These are phyloP conservation scores for Colaptes auratus DNA, from an alignment of 2,113 vertebrate genomes.

Conservation along the genomic window DNA sequence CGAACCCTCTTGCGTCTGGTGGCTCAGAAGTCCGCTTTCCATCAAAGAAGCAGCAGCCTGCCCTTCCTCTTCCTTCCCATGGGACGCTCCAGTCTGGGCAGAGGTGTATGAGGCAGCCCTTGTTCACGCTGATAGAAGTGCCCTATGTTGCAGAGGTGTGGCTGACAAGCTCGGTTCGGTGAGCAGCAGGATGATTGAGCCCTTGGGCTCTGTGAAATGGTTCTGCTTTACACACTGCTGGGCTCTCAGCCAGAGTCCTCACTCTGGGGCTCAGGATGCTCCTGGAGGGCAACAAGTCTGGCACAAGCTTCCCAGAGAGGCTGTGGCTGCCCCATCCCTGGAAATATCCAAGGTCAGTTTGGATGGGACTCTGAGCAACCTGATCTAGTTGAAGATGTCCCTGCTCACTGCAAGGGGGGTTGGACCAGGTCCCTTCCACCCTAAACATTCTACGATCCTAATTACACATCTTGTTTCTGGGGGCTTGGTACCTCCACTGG, in stretches of 20 bases:
- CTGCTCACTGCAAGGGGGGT: too few species aligned
- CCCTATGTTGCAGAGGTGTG: conserved; percentile 1
- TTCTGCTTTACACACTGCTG: background rate
- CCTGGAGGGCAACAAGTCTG: background rate
- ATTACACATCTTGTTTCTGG: background rate
- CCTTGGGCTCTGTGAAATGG: background rate
- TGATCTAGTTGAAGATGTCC: too few species aligned
- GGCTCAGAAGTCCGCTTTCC: background rate
- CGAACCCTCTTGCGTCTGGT: accelerated
- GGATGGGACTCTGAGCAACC: too few species aligned
- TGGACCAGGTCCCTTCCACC: too few species aligned
- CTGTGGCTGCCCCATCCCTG: too few species aligned
- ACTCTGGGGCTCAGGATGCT: background rate
- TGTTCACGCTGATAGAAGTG: background rate
- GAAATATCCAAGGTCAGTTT: too few species aligned
- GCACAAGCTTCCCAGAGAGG: too few species aligned
- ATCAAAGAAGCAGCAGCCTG: background rate
- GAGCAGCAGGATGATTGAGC: background rate
- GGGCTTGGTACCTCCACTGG: background rate
- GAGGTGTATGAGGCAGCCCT: background rate
- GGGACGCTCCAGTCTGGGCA: accelerated
- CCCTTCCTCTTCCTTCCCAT: background rate
- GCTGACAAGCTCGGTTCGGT: background rate
- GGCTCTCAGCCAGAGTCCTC: background rate
- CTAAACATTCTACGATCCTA: too few species aligned